Evolutionary conservation across 2,113 vertebrate genomes (phyloP).

Genomic region (Trogon melanurus): DNA sequence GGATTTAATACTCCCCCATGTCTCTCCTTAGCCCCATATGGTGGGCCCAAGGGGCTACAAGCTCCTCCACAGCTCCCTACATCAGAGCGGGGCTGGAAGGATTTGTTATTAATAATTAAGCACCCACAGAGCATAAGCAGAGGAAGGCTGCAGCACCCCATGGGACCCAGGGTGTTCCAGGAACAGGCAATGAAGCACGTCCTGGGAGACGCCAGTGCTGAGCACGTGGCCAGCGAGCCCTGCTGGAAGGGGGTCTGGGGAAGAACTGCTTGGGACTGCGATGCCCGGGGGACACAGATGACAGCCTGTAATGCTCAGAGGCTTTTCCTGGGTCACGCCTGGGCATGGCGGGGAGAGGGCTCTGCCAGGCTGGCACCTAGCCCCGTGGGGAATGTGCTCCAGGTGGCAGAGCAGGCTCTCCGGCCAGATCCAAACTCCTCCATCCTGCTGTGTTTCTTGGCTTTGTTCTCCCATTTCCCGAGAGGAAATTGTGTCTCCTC

Average conservation of each 20-base stretch:
- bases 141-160: not conserved
- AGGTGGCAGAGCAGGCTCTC: not conserved
- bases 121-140: not conserved
- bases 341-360: not conserved
- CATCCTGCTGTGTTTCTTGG: not conserved
- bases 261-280: not conserved
- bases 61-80: not conserved
- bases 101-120: not conserved
- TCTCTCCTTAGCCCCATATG: not conserved
- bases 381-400: not conserved
- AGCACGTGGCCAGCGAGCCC: not conserved
- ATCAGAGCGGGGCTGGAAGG: not conserved
- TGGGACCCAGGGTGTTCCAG: not conserved
- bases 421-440: not conserved
- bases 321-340: not conserved
- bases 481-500: not conserved
- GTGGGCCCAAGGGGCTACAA: not conserved
- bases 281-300: not conserved
- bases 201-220: not conserved
- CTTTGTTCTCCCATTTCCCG: not conserved
- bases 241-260: rapidly evolving
- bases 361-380: not conserved
- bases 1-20: not conserved
- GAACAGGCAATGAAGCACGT: rapidly evolving
- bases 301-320: not conserved